These are phyloP conservation scores for Salvator merianae DNA, from an alignment of 2,113 vertebrate genomes.

Conservation along the genomic window DNA sequence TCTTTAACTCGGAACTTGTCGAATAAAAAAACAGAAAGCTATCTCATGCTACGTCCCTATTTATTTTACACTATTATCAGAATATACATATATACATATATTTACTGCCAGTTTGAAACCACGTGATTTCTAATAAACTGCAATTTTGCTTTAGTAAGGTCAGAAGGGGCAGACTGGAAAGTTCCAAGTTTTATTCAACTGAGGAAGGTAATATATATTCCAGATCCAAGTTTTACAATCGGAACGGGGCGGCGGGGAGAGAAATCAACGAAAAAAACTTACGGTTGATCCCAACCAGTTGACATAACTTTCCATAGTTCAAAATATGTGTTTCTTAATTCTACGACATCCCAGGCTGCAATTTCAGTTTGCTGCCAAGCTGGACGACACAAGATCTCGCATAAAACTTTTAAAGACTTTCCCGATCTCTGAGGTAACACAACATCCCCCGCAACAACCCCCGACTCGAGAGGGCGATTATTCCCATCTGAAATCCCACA, in stretches of 20 bases:
- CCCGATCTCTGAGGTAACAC: background rate
- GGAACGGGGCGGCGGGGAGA: background rate
- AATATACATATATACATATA: no score
- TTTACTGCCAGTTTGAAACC: background rate
- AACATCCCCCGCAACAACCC: background rate
- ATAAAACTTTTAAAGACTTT: background rate
- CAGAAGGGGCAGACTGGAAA: background rate
- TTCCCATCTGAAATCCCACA: background rate
- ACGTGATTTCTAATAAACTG: background rate
- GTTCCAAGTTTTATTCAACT: background rate
- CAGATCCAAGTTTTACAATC: background rate
- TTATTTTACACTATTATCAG: background rate
- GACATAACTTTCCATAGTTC: background rate
- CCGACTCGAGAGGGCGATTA: background rate
- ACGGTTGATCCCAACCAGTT: background rate
- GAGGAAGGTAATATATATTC: background rate
- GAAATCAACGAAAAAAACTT: background rate
- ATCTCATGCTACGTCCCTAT: background rate
- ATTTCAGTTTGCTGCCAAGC: background rate
- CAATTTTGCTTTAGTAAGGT: background rate
- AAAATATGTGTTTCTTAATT: background rate
- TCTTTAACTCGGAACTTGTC: background rate
- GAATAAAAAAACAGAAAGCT: conserved; percentile 16
- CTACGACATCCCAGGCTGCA: background rate
- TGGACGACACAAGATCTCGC: background rate